Conservation (phyloP, 2,113 vertebrate genomes). For the Argyrosomus japonicus region DNA sequence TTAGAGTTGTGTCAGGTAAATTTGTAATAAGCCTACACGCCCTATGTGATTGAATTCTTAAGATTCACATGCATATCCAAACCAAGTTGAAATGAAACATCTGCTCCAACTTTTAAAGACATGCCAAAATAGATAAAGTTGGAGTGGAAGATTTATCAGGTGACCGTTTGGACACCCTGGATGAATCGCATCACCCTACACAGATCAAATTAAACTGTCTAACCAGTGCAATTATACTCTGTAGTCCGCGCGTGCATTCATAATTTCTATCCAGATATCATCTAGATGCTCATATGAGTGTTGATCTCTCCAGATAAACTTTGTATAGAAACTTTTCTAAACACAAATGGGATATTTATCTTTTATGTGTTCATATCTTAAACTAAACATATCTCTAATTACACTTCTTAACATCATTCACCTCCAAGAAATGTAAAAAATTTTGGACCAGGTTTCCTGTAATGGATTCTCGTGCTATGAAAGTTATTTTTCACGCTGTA, state of each 20-base stretch:
- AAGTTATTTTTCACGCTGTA: neutral
- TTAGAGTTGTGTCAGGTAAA: no score
- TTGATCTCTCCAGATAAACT: neutral
- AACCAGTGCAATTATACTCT: neutral
- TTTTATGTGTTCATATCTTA: neutral
- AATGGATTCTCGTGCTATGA: no score
- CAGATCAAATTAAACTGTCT: neutral
- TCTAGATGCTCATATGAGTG: neutral
- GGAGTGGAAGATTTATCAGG: neutral
- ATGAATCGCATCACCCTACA: neutral
- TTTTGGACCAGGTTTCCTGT: neutral
- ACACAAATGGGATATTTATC: neutral
- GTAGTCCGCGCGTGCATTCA: neutral
- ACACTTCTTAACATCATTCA: neutral
- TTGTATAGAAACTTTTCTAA: neutral
- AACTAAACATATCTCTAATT: neutral
- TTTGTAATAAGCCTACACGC: no score
- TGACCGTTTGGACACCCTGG: neutral
- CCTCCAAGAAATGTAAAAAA: neutral
- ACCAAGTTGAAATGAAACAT: no score
- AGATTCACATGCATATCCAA: no score
- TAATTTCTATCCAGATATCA: neutral
- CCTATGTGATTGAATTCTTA: no score
- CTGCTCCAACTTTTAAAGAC: neutral
- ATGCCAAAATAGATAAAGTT: neutral